Evolutionary conservation across 2,888 invertebrate genomes (phyloP), one percentile per base, ranked within the genome.

Genomic region (Lycophotia porphyrea): DNA sequence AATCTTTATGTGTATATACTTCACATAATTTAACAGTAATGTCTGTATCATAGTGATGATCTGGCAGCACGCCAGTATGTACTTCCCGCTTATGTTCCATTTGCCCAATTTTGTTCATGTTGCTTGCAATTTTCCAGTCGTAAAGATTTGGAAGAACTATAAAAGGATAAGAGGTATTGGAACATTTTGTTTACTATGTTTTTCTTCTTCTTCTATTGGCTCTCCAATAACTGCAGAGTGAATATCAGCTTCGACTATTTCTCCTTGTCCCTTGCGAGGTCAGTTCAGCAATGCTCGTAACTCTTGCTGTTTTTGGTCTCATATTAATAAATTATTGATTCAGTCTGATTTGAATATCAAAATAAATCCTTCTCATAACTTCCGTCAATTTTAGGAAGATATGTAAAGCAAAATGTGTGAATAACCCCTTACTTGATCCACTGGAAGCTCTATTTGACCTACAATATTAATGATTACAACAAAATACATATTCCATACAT

Each of bases 101-200:
- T 81, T 84, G 79, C 65, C 73, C 81, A 80, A 80, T 80, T 85
- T 78, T 67, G 80, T 78, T 13, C 65, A 63, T 63, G 39, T 36
- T 74, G 13, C 61, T 44, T 71, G 70, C 34, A 71, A 15, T 72
- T 67, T 47, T 1, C 55, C 36, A 13, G 21, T 47, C 58, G 7
- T 55, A 24, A 68, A 36, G 3, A 42, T 55, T 73, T 71, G 0
- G 21, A 11, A 27, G 36, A 27, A 5, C 39, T 60, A 3, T 44
- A 36, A 39, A 76, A 42, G 11, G 60, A 44, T 8, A 58, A 47
- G n/a, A 39, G 15, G 27, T 9, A 1, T n/a, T 7, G 42, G 13
- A n/a, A 27, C 4, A 42, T 44, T 36, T 44, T 44, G 7, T n/a
- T 36, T 39, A 2, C 24, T 36, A n/a, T n/a, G 36, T 15, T 39